Evolutionary conservation across 1,140 invertebrate species (phyloP).

Genomic region (Asbolus verrucosus): DNA sequence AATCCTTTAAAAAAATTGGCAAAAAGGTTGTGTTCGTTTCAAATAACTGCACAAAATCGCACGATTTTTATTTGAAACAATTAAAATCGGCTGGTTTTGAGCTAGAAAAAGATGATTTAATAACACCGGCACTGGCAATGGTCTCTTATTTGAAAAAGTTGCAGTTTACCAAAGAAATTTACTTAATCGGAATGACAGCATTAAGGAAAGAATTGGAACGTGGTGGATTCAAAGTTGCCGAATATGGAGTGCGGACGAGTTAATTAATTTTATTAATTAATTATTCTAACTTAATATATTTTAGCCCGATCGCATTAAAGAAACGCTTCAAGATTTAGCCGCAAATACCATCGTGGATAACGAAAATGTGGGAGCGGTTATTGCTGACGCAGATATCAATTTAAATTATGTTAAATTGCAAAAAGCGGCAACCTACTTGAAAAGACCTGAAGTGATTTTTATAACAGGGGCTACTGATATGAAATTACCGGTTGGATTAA

Average conservation of each 20-base stretch:
- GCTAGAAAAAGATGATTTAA: constrained; percentile 46
- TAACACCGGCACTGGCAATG: constrained; percentile 50
- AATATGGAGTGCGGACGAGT: constrained; percentile 37
- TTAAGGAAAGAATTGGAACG: constrained; percentile 54
- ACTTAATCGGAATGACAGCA: constrained; percentile 48
- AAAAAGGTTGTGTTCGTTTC: constrained; percentile 60
- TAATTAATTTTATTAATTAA: neutral
- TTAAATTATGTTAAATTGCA: constrained; percentile 54
- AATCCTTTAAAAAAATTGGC: constrained; percentile 52
- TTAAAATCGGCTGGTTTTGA: constrained; percentile 48
- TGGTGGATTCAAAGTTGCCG: constrained; percentile 53
- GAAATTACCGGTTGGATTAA: neutral
- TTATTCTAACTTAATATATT: constrained; percentile 7
- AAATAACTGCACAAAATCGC: constrained; percentile 55
- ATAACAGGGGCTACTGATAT: constrained; percentile 54
- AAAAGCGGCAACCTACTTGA: constrained; percentile 54
- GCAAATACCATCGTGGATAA: constrained; percentile 37
- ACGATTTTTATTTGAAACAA: constrained; percentile 37
- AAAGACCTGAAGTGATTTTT: constrained; percentile 55
- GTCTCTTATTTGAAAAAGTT: constrained; percentile 55
- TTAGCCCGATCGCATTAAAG: constrained; percentile 14
- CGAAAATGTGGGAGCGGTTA: constrained; percentile 57
- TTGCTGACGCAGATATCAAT: constrained; percentile 56
- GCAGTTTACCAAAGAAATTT: constrained; percentile 58
- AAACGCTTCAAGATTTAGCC: neutral